Evolutionary conservation across 2,113 vertebrate genomes (phyloP).

Genomic region (Butastur rufipennis): DNA sequence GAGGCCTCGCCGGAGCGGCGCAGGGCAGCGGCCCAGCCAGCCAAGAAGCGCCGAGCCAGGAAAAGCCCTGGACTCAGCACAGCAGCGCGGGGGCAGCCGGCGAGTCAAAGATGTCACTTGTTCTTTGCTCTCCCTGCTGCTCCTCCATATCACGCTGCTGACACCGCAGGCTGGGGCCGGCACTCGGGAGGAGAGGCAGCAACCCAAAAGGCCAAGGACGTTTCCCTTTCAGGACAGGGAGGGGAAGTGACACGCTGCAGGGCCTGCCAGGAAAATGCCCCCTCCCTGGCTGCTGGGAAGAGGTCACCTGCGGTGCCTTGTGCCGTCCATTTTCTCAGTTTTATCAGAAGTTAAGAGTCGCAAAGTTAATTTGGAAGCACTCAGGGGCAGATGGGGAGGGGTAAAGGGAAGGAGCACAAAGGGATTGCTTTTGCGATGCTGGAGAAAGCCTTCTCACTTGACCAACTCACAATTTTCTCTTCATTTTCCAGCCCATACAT

Average conservation of each 20-base stretch:
- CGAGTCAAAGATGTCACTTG: not conserved
- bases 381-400: not conserved
- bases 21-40: not conserved
- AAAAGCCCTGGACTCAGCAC: not conserved
- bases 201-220: not conserved
- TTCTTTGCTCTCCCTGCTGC: not conserved
- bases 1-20: not conserved
- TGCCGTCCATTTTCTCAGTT: not conserved
- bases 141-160: not conserved
- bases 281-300: not conserved
- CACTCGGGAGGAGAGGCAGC: not conserved
- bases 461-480: not conserved
- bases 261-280: not conserved
- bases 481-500: not conserved
- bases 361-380: not conserved
- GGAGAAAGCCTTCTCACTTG: not conserved
- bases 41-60: not conserved
- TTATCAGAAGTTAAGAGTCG: not conserved
- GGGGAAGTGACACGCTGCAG: not conserved
- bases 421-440: accelerated
- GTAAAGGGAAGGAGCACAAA: not conserved
- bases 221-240: not conserved
- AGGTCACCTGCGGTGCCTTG: not conserved
- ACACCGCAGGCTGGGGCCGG: not conserved
- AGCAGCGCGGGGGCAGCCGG: not conserved